phyloP scores from a whole-genome alignment of 2,888 invertebrate genomes.

The Sclerodermus sp. region DNA sequence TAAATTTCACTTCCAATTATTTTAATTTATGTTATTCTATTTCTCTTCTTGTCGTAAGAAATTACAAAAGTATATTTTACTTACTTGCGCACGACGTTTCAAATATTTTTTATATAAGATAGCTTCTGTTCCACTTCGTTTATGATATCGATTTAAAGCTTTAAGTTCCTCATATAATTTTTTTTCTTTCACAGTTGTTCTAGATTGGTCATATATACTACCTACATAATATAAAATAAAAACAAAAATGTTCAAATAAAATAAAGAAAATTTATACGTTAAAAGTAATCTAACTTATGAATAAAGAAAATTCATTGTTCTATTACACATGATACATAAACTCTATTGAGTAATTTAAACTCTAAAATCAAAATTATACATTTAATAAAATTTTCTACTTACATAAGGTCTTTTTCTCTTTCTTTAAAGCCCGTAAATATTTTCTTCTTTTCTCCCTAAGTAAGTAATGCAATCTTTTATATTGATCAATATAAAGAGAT shows the following conservation, averaged over 20 bases:
- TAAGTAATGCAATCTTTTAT: conserved; percentile 72
- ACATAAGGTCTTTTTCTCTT: conserved; percentile 81
- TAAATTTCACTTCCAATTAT: not conserved
- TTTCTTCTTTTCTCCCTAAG: conserved; percentile 72
- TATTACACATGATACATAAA: too few species aligned
- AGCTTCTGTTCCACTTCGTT: conserved; percentile 76
- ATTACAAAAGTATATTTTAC: not conserved
- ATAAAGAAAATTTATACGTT: too few species aligned
- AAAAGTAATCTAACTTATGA: too few species aligned
- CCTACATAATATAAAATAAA: conserved; percentile 52
- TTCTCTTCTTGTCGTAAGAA: too few species aligned
- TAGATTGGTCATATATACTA: conserved; percentile 75
- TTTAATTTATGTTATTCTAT: too few species aligned
- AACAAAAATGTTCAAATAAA: not conserved
- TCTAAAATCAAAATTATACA: too few species aligned
- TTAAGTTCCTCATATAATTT: conserved; percentile 78
- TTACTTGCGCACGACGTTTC: conserved; percentile 63
- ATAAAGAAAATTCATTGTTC: too few species aligned
- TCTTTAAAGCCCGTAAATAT: conserved; percentile 72
- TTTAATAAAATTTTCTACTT: conserved; percentile 33
- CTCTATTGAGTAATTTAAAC: too few species aligned
- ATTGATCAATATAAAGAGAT: conserved; percentile 80
- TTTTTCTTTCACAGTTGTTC: conserved; percentile 70
- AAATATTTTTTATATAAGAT: conserved; percentile 77
- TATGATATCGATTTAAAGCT: conserved; percentile 79